A percentile compares a stretch with the other conserved stretches of the same genome.
These are phyloP conservation scores for Micropoecilia bifurca DNA, from an alignment of 2,797 vertebrate genomes.

Conservation along the genomic window DNA sequence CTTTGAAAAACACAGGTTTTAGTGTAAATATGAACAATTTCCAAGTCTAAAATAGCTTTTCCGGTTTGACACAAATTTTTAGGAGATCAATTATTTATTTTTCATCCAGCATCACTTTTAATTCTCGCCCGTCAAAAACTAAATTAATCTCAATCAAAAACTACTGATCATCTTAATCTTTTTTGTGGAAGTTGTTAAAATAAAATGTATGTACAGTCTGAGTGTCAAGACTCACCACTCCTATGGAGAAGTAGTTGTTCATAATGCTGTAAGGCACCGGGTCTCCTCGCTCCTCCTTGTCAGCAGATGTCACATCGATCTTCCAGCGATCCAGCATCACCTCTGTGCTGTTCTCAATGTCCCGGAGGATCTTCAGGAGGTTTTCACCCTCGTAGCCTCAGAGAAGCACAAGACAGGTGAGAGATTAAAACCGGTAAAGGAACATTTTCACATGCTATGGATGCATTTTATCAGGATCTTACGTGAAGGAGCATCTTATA, in stretches of 20 bases:
- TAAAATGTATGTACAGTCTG: neutral
- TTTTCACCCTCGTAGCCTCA: conserved; percentile 93
- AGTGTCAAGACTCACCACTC: conserved; percentile 88
- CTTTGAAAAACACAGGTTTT: neutral
- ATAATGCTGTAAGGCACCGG: conserved; percentile 95
- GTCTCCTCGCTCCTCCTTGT: conserved; percentile 94
- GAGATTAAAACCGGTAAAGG: neutral
- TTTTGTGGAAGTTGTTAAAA: neutral
- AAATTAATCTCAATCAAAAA: neutral
- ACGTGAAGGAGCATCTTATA: neutral
- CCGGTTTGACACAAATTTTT: neutral
- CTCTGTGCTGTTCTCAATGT: conserved; percentile 91
- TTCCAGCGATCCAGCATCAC: conserved; percentile 94
- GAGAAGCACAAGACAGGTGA: conserved; percentile 4
- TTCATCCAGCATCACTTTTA: neutral
- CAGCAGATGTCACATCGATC: conserved; percentile 89
- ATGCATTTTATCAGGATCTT: neutral
- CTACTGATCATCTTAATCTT: neutral
- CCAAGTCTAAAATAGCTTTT: neutral
- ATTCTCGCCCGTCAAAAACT: neutral
- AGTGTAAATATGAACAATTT: neutral
- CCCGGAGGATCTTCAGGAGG: conserved; percentile 90
- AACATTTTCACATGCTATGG: neutral
- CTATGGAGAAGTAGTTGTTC: conserved; percentile 98
- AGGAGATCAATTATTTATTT: neutral